These are phyloP conservation scores for Apteryx owenii DNA, from an alignment of 2,113 vertebrate species.

Conservation along the genomic window DNA sequence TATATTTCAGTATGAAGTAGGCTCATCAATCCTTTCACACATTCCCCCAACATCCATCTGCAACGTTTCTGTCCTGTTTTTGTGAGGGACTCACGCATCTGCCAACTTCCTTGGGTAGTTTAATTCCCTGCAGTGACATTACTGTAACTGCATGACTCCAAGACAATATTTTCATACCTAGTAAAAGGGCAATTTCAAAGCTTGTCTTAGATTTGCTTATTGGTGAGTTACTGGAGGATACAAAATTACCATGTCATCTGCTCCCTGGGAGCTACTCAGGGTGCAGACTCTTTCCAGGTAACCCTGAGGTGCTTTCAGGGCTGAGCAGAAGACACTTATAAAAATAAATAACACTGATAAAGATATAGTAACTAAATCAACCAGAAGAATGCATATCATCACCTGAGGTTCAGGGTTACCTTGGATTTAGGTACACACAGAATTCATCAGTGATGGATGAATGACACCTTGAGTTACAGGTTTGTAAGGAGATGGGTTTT, in stretches of 20 bases:
- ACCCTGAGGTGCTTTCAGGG: neutral
- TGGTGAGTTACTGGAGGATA: neutral
- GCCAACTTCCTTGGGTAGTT: neutral
- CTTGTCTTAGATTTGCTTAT: neutral
- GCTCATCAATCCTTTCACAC: too few species aligned
- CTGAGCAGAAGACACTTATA: neutral
- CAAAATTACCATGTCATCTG: neutral
- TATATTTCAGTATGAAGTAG: too few species aligned
- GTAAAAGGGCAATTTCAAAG: neutral
- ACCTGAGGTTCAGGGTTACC: neutral
- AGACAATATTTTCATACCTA: neutral
- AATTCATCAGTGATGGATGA: neutral
- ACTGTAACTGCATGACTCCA: neutral
- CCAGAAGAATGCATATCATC: neutral
- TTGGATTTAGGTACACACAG: neutral
- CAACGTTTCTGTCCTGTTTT: too few species aligned
- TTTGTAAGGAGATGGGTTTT: neutral
- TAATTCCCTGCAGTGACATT: neutral
- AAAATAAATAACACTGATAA: neutral
- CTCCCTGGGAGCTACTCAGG: neutral
- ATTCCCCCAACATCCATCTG: too few species aligned
- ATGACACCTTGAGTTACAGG: accelerated
- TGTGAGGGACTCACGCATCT: too few species aligned
- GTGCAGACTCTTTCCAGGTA: accelerated
- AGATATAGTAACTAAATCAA: neutral